A percentile compares a stretch with the other conserved stretches of the same genome.
phyloP scores from a whole-genome alignment of 2,113 vertebrate genomes.

The Recurvirostra avosetta region DNA sequence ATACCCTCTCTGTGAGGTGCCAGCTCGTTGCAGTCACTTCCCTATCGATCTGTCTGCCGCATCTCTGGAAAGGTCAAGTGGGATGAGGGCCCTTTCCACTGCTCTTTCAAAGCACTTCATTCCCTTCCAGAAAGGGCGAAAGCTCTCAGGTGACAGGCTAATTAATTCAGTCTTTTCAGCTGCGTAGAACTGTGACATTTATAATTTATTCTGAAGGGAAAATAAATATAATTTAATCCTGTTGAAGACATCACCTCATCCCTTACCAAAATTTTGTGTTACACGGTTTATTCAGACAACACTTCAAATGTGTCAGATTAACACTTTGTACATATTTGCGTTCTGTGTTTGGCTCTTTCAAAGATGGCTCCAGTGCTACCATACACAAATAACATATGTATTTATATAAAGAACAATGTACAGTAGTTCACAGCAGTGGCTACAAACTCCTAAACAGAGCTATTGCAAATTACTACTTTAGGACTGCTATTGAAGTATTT shows the following conservation, averaged over 20 bases:
- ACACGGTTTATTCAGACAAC: background rate
- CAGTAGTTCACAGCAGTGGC: background rate
- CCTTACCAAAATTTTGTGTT: background rate
- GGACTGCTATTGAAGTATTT: background rate
- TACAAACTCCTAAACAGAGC: background rate
- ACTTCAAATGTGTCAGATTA: background rate
- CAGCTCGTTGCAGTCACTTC: constrained; percentile 24
- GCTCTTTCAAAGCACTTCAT: constrained; percentile 58
- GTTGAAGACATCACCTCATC: background rate
- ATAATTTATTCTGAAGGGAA: constrained; percentile 47
- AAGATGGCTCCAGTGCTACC: background rate
- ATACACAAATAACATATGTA: background rate
- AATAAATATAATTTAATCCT: constrained; percentile 14
- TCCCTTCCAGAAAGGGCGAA: constrained; percentile 39
- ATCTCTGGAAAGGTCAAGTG: constrained; percentile 66
- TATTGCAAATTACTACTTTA: background rate
- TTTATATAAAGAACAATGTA: background rate
- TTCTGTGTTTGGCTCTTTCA: background rate
- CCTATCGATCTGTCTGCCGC: background rate
- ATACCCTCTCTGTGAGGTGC: background rate
- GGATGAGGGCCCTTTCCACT: constrained; percentile 33
- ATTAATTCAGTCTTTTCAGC: constrained; percentile 57
- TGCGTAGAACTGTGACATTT: constrained; percentile 59
- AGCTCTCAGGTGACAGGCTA: constrained; percentile 54
- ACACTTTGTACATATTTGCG: background rate